Percentiles rank a stretch among this genome's conserved stretches.
Evolutionary conservation across 2,113 vertebrate genomes (phyloP).

Genomic region (Furnarius figulus): DNA sequence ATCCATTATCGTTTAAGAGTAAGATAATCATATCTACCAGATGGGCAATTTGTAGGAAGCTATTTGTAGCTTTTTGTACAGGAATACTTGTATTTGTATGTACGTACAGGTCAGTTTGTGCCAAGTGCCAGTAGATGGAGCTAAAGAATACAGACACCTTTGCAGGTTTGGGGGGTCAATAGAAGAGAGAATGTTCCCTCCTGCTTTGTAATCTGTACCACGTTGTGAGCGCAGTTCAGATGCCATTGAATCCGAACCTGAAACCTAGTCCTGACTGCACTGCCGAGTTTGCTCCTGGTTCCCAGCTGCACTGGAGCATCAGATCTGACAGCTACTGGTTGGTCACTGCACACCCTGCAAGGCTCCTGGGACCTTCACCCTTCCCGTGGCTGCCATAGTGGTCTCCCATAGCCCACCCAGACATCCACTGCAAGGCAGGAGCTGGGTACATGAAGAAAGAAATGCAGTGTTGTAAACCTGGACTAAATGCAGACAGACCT

Average conservation of each 20-base stretch:
- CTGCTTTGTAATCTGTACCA: not conserved
- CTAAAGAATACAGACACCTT: conserved; percentile 33
- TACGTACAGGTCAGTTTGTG: not conserved
- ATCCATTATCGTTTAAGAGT: conserved; percentile 5
- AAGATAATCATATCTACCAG: conserved; percentile 35
- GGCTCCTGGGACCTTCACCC: not conserved
- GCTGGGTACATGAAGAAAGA: not conserved
- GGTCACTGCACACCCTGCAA: not conserved
- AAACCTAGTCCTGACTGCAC: not conserved
- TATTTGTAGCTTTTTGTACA: not conserved
- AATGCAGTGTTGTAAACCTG: not conserved
- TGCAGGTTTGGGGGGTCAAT: not conserved
- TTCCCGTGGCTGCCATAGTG: not conserved
- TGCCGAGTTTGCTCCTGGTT: not conserved
- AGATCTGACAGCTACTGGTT: not conserved
- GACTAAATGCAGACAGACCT: not conserved
- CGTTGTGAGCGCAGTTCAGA: rapidly evolving
- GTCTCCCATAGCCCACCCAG: not conserved
- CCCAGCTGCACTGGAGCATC: not conserved
- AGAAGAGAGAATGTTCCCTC: not conserved
- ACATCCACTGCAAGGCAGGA: not conserved
- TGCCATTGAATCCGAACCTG: not conserved
- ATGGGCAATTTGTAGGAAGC: conserved; percentile 21
- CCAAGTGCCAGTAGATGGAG: conserved; percentile 58
- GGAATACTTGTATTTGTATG: not conserved